A percentile compares a stretch with the other conserved stretches of the same genome.
Evolutionary conservation across 30 jellyfish, hydroid and myxozoan species (phyloP).

Genomic region (Sanderia malayensis): DNA sequence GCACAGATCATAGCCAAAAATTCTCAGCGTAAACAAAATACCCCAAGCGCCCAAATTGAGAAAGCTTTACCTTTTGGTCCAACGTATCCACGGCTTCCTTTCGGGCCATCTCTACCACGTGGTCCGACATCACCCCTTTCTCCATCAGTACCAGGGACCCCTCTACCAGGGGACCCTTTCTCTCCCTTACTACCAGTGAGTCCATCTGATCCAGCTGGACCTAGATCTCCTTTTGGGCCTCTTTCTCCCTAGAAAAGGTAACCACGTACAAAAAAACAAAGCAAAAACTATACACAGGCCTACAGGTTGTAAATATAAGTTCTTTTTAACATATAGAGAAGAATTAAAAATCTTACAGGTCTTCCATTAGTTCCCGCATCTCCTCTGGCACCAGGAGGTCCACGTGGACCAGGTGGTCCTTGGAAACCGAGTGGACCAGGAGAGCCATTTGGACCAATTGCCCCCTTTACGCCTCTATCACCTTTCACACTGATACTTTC

Average conservation of each 20-base stretch:
- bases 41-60: too few species aligned
- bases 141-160: slow-evolving; percentile 33
- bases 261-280: too few species aligned
- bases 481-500: slow-evolving; percentile 62
- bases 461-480: slow-evolving; percentile 57
- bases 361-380: slow-evolving; percentile 62
- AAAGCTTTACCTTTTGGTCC: slow-evolving; percentile 67
- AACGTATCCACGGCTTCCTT: slow-evolving; percentile 24
- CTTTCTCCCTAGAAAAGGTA: slow-evolving; percentile 63
- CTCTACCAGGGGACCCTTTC: background rate
- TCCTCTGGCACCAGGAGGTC: slow-evolving; percentile 88
- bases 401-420: slow-evolving; percentile 83
- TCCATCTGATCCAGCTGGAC: slow-evolving; percentile 73
- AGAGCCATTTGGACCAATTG: slow-evolving; percentile 67
- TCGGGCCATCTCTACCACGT: slow-evolving; percentile 62
- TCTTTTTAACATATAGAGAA: background rate
- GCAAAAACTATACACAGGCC: too few species aligned
- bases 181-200: slow-evolving; percentile 69
- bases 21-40: too few species aligned
- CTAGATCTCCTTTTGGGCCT: slow-evolving; percentile 80
- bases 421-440: slow-evolving; percentile 66
- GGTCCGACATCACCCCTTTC: slow-evolving; percentile 57
- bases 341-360: slow-evolving; percentile 38
- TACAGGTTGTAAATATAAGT: background rate
- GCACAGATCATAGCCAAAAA: too few species aligned